These are phyloP conservation scores for Andrena flavipes DNA, from an alignment of 2,888 invertebrate species.

Conservation along the genomic window DNA sequence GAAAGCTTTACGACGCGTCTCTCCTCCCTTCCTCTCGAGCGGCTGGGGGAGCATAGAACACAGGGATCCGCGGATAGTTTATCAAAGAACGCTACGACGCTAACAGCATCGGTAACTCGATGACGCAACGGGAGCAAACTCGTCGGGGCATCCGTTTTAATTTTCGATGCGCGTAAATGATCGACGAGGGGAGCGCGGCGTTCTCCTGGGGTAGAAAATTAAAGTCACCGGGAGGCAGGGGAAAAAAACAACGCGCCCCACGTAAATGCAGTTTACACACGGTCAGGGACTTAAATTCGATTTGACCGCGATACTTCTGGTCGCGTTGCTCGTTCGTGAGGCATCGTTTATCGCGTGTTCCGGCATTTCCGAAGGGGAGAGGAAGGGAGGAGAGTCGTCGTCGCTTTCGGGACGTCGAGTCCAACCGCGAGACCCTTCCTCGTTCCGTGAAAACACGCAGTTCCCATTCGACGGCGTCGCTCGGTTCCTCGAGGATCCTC, in stretches of 20 bases:
- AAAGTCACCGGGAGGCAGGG: conserved; percentile 4
- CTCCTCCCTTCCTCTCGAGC: conserved; percentile 8
- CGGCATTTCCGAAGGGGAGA: conserved; percentile 11
- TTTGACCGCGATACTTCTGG: conserved; percentile 38
- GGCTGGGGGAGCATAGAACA: background rate
- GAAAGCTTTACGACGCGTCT: conserved; percentile 50
- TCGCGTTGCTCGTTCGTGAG: background rate
- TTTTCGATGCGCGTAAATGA: conserved; percentile 26
- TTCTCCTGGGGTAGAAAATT: conserved; percentile 27
- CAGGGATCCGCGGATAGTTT: conserved; percentile 3
- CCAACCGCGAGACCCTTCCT: conserved; percentile 18
- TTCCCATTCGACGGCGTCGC: conserved; percentile 26
- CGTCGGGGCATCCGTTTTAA: conserved; percentile 25
- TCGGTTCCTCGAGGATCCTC: conserved; percentile 23
- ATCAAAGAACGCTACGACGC: background rate
- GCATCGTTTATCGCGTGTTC: conserved; percentile 33
- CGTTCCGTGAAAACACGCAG: conserved; percentile 33
- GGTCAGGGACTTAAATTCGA: conserved; percentile 39
- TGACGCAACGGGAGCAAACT: conserved; percentile 10
- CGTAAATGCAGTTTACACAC: conserved; percentile 21
- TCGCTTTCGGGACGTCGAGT: conserved; percentile 42
- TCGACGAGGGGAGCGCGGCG: conserved; percentile 22
- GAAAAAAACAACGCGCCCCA: background rate
- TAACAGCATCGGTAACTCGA: background rate
- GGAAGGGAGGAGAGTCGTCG: background rate